Evolutionary conservation across 2,797 vertebrate species (phyloP), one percentile per base, ranked within the genome.

Genomic region (Pelodytes ibericus): DNA sequence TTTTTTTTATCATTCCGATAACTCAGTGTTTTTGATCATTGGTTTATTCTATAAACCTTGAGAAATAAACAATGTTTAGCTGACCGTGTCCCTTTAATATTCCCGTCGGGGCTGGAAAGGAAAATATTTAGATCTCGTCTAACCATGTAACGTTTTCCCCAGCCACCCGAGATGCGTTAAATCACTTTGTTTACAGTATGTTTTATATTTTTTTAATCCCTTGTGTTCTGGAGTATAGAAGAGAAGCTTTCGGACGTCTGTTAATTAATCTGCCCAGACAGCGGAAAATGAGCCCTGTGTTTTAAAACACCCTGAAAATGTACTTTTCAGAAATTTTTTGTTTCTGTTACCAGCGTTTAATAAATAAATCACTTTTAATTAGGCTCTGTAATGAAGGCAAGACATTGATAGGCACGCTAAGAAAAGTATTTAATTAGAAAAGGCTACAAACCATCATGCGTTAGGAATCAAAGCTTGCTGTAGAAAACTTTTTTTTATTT

Each of bases 291-390:
- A 63, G 41, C 31, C 11, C 25, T 26, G 6, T 44, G 64, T 53
- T 76, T n/a, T 63, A 56, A 24, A 69, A 51, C 16, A 44, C 57
- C 29, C 56, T 51, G 44, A 53, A 51, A 69, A 62, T 61, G 30
- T 33, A 44, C 24, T 27, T 51, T 53, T 22, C 57, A 27, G 56
- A 53, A 27, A 2, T 29, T 25, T 33, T 61, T 27, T 36, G 51
- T 51, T 59, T 26, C 11, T 2, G 44, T 24, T 61, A 41, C 33
- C 30, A 41, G 53, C 24, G 8, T 29, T 70, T 30, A 63, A 24
- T 75, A 61, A 63, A 76, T 76, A 53, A 63, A 70, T 76, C 66
- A 56, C 25, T 70, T 69, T 77, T 72, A 77, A 77, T 77, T 72
- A 77, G 69, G 59, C 47, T 33, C 36, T 27, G 22, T 71, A 71